Evolutionary conservation across 2,113 vertebrate species (phyloP), one percentile per base, ranked within the genome.

Genomic region (Sapayoa aenigma): DNA sequence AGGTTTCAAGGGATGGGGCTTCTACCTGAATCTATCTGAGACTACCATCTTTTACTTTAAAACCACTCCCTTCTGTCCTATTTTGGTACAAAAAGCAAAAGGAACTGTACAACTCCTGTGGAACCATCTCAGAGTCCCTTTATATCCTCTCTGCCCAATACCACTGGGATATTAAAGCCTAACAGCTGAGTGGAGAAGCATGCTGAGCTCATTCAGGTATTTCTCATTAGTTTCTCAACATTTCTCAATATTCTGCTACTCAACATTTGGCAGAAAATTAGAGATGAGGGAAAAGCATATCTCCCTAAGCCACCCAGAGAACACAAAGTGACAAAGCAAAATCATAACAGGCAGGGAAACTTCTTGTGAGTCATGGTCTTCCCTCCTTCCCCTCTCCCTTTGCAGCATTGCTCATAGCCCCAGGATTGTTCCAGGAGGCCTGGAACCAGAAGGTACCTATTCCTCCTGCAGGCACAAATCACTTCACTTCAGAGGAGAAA

Each of bases 211-310:
- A 76, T 60, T 76, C 79, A 79, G 78, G 71, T 71, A 65, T 68
- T 90, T 93, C 84, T 93, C 71, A 83, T 85, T 76, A 85, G 49
- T 68, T 95, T 80, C 59, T 14, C 50, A 37, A 76, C 74, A 87
- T 59, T 79, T 91, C 85, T 93, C 53, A 72, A 52, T 91, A 73
- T 82, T 83, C 81, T 87, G 27, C 71, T 49, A 72, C 90, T 93
- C 87, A 82, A 16, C 23, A 91, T 68, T 58, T 89, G 84, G 69
- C 81, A 91, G 53, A 62, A 95, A 93, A 95, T 90, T 58, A 82
- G 30, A 69, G 65, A n/a, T 44, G 59, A 90, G 85, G 74, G 85
- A 73, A 76, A 79, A 85, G 49, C 44, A 4, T 67, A 74, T 79
- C 92, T 93, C 71, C 62, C 62, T 47, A 84, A 96, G 59, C 71